Evolutionary conservation across 2,797 vertebrate genomes (phyloP).

Genomic region (Amazona ochrocephala): DNA sequence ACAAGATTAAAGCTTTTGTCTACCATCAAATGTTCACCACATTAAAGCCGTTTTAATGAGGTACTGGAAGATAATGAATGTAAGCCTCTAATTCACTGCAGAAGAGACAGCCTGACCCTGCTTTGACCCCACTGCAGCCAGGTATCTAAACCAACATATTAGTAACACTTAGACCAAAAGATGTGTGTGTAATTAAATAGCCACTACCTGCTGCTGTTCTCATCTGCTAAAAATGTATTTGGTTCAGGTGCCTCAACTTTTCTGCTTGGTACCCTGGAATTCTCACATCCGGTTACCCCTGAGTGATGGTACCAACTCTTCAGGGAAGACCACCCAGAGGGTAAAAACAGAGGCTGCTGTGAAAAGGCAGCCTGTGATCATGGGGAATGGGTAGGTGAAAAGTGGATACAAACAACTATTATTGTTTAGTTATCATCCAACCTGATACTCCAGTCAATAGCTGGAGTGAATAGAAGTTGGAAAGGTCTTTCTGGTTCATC

Average conservation of each 20-base stretch:
- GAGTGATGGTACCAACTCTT: background rate
- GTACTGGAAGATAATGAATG: conserved; percentile 79
- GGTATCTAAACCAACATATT: conserved; percentile 75
- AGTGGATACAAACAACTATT: background rate
- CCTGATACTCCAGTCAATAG: background rate
- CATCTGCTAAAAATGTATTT: background rate
- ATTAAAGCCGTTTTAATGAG: conserved; percentile 82
- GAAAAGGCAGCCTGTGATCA: background rate
- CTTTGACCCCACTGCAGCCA: conserved; percentile 73
- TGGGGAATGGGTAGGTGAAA: background rate
- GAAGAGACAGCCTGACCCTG: conserved; percentile 72
- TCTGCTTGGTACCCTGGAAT: background rate
- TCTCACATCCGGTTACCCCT: background rate
- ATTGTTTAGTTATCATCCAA: background rate
- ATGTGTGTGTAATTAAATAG: background rate
- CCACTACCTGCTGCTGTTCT: background rate
- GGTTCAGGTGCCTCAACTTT: background rate
- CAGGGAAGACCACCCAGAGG: background rate
- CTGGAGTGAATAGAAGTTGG: background rate
- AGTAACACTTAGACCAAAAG: conserved; percentile 59
- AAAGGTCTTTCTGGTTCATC: background rate
- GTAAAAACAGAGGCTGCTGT: background rate
- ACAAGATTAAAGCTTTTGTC: conserved; percentile 80
- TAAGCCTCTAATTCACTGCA: conserved; percentile 73
- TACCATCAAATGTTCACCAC: conserved; percentile 76